Evolutionary conservation across 53 echinoderm and acorn worm species (phyloP), one percentile per base, ranked within the genome.

Genomic region (Paracentrotus lividus): DNA sequence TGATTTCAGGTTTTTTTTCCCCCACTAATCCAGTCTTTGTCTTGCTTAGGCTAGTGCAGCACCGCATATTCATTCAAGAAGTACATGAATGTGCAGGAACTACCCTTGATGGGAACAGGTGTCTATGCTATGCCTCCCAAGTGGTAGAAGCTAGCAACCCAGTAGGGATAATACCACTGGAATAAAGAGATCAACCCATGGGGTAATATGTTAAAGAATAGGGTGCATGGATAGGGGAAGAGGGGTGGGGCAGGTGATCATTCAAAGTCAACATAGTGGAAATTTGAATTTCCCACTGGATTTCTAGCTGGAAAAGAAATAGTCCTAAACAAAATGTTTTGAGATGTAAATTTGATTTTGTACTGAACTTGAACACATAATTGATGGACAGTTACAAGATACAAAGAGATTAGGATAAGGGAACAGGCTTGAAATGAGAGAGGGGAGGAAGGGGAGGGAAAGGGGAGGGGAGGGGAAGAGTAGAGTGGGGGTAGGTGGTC

Each of bases 31-130:
- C n/a, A n/a, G n/a, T n/a, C n/a, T n/a, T n/a, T n/a, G n/a, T n/a
- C n/a, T n/a, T n/a, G n/a, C n/a, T n/a, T n/a, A n/a, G n/a, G n/a
- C n/a, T n/a, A n/a, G n/a, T n/a, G n/a, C n/a, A n/a, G n/a, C n/a
- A n/a, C n/a, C n/a, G n/a, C n/a, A n/a, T n/a, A n/a, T 72, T 27
- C 36, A 15, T 16, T 72, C 42, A 21, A 53, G 34, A 32, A 53
- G 34, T 86, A 55, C 86, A 86, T 86, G 86, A 86, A 86, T 86
- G 86, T 86, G 86, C 51, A 16, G 54, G 56, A 34, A 34, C 55
- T 56, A 7, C 86, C 36, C 36, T 20, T 33, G 34, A 45, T 52
- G 56, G 56, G 56, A 56, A 86, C 86, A 86, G 86, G 86, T 86
- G 86, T 16, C 16, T 56, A 56, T 21, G 18, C 8, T 24, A 47